Conservation (phyloP, 2,888 invertebrate species). For the Heliconius sara region DNA sequence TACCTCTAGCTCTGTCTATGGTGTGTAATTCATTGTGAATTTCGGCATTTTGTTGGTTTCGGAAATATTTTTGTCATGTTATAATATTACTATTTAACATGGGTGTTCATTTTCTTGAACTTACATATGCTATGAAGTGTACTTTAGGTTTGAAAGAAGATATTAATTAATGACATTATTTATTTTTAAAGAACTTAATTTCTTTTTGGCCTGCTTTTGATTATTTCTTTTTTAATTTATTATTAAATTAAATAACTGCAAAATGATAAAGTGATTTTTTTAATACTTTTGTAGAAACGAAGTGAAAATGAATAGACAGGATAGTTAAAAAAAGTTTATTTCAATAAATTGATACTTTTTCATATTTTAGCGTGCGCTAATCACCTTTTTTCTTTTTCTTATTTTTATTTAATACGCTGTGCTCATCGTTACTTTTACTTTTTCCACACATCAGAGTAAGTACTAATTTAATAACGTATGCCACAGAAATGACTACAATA, state of each 20-base stretch:
- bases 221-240: background rate
- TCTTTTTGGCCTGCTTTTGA: slow-evolving; percentile 19
- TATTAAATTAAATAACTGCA: background rate
- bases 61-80: slow-evolving; percentile 18
- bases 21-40: slow-evolving; percentile 10
- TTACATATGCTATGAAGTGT: background rate
- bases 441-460: slow-evolving; percentile 47
- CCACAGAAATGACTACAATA: slow-evolving; percentile 27
- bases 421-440: slow-evolving; percentile 32
- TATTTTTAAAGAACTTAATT: background rate
- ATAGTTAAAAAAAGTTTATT: background rate
- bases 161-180: slow-evolving; percentile 7
- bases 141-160: background rate
- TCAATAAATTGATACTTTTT: background rate
- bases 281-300: background rate
- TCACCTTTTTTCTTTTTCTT: slow-evolving; percentile 49
- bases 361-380: background rate
- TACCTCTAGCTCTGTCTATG: slow-evolving; percentile 10
- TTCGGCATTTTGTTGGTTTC: slow-evolving; percentile 12
- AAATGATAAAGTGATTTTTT: background rate
- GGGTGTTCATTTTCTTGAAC: background rate
- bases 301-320: background rate
- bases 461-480: slow-evolving; percentile 46
- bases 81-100: background rate
- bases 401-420: slow-evolving; percentile 37